Base-by-base conservation (phyloP, 2,113 vertebrate species). In the Physeter macrocephalus region DNA sequence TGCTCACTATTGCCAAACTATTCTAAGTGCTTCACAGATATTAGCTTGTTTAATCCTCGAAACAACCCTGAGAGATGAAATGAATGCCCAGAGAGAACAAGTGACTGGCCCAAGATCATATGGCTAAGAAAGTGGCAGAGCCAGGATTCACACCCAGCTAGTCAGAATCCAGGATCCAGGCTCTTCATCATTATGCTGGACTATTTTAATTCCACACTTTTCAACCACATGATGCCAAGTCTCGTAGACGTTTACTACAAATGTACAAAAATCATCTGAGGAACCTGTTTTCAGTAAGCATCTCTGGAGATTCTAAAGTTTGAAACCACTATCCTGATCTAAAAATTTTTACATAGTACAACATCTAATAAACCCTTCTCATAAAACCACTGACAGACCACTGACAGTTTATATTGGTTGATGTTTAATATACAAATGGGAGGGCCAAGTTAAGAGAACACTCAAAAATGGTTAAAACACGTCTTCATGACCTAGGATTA, bases 381-480 rank as follows among this genome's bases (percentile, higher is more conserved):
- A 87, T 52, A 67, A 83, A 91, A 77, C 5, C n/a, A 90, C 11
- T 95, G 66, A 81, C 14, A 52, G 23, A 52, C 15, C 52, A 52
- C 52, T 18, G 52, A 52, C 15, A 52, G 52, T 52, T 89, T 89
- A 80, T 49, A 86, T 27, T 86, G 46, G 75, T 57, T 80, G 49
- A 69, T 75, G 15, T 90, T 87, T 43, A 74, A 72, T 90, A 67
- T 52, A 54, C 8, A 49, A 61, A 88, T 39, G 13, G 27, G 64
- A 89, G 11, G 72, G 52, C 8, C n/a, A 93, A 93, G 12, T 77
- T 77, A 93, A 91, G 41, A 86, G 14, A 83, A 10, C 49, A 83
- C 25, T 64, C 20, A 93, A 91, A 95, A 92, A 83, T 54, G 52
- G 36, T n/a, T 93, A 78, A 84, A 82, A 90, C 62, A 90, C 54